Percentiles rank a stretch among this genome's conserved stretches.
phyloP scores from a whole-genome alignment of 2,888 invertebrate genomes.

The Dryocosmus kuriphilus region DNA sequence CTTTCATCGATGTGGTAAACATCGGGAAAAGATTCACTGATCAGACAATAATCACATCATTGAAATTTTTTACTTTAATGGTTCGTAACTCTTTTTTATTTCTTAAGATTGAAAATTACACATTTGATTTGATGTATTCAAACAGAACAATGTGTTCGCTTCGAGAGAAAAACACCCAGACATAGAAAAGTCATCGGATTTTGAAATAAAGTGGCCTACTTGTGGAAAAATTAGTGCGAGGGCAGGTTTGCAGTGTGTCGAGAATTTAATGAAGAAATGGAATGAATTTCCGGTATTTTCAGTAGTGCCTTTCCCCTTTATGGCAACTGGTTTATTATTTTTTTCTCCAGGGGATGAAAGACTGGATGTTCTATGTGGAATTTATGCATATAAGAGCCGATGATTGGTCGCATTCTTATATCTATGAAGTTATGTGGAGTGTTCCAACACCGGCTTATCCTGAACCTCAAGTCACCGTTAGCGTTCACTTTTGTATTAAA shows the following conservation, averaged over 20 bases:
- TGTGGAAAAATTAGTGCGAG: conserved; percentile 52
- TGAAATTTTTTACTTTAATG: not conserved
- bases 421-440: conserved; percentile 75
- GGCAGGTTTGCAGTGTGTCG: conserved; percentile 53
- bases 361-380: conserved; percentile 16
- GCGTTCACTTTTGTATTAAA: conserved; percentile 76
- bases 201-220: conserved; percentile 55
- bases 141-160: not conserved
- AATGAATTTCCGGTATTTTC: conserved; percentile 60
- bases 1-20: not conserved
- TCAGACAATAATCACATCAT: not conserved
- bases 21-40: not conserved
- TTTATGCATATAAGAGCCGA: conserved; percentile 56
- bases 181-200: not conserved
- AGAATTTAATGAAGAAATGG: conserved; percentile 65
- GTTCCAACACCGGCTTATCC: conserved; percentile 77
- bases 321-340: not conserved
- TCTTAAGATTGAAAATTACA: not conserved
- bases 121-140: not conserved
- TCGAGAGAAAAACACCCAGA: not conserved
- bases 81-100: conserved; percentile 3
- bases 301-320: conserved; percentile 1
- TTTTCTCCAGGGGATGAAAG: conserved; percentile 1
- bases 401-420: conserved; percentile 55
- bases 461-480: conserved; percentile 77